Percentiles rank a stretch among this genome's conserved stretches.
Conservation (phyloP, 2,113 vertebrate genomes). For the Takifugu bimaculatus region DNA sequence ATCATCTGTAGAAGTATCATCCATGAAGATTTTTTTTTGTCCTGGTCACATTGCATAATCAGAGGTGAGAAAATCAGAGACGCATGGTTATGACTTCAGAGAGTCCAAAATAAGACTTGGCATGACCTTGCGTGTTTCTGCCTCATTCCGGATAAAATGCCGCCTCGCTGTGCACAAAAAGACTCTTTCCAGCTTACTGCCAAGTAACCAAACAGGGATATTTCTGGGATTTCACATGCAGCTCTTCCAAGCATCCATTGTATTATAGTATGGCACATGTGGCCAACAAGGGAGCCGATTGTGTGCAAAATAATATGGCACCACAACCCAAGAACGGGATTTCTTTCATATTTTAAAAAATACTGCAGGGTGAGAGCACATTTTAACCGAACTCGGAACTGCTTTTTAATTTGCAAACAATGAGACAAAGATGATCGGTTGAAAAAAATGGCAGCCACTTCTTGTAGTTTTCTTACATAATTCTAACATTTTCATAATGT, state of each 20-base stretch:
- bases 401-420: too few species aligned
- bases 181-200: constrained; percentile 14
- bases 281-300: constrained; percentile 19
- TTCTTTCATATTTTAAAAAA: not conserved
- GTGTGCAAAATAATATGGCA: constrained; percentile 17
- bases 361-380: too few species aligned
- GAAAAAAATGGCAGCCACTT: too few species aligned
- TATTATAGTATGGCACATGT: constrained; percentile 2
- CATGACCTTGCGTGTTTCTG: constrained; percentile 14
- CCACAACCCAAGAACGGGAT: not conserved
- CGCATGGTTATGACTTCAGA: constrained; percentile 41
- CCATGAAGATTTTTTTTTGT: constrained; percentile 5
- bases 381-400: too few species aligned
- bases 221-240: constrained; percentile 18
- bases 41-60: constrained; percentile 38
- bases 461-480: too few species aligned
- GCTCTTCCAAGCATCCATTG: constrained; percentile 22
- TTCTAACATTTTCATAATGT: too few species aligned
- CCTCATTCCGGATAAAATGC: constrained; percentile 34
- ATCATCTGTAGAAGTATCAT: constrained; percentile 4
- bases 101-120: constrained; percentile 29
- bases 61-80: constrained; percentile 44
- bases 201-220: constrained; percentile 17
- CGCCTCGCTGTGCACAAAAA: constrained; percentile 5
- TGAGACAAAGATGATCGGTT: too few species aligned